A percentile compares a stretch with the other conserved stretches of the same genome.
Evolutionary conservation across 1,140 invertebrate species (phyloP).

Genomic region (Caligus rogercresseyi): DNA sequence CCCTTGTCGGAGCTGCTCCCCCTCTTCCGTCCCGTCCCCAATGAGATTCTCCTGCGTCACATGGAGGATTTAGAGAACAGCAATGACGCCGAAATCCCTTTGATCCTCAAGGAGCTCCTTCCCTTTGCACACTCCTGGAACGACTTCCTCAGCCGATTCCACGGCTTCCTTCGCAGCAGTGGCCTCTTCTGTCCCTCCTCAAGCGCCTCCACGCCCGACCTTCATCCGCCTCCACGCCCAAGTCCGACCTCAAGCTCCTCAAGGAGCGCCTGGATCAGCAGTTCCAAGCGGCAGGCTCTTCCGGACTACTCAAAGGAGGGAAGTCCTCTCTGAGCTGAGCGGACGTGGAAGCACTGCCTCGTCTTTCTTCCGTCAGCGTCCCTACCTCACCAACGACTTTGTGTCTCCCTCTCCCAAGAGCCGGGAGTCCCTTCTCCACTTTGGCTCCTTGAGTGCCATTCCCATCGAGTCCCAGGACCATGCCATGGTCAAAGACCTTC

Average conservation of each 20-base stretch:
- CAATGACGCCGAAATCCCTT: background rate
- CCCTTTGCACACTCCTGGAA: background rate
- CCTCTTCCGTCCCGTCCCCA: background rate
- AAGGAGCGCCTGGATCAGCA: background rate
- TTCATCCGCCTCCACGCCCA: background rate
- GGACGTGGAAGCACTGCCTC: background rate
- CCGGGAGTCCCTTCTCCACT: background rate
- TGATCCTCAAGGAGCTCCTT: background rate
- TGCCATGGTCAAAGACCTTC: constrained; percentile 9
- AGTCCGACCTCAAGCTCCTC: background rate
- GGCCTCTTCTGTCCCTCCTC: background rate
- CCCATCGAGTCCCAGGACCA: constrained; percentile 4
- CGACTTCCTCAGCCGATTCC: background rate
- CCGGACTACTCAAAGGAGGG: no score
- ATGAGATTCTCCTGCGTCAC: background rate
- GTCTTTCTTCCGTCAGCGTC: background rate
- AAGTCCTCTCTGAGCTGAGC: no score
- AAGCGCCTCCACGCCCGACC: background rate
- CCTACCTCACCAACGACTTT: constrained; percentile 1
- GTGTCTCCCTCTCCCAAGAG: background rate
- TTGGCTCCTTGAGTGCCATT: background rate
- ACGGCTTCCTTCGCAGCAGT: background rate
- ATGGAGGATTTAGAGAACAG: background rate
- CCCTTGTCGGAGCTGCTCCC: background rate
- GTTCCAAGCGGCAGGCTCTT: background rate